Evolutionary conservation across 1,140 invertebrate genomes (phyloP), one percentile per base, ranked within the genome.

Genomic region (Gonatopus flavifemur): DNA sequence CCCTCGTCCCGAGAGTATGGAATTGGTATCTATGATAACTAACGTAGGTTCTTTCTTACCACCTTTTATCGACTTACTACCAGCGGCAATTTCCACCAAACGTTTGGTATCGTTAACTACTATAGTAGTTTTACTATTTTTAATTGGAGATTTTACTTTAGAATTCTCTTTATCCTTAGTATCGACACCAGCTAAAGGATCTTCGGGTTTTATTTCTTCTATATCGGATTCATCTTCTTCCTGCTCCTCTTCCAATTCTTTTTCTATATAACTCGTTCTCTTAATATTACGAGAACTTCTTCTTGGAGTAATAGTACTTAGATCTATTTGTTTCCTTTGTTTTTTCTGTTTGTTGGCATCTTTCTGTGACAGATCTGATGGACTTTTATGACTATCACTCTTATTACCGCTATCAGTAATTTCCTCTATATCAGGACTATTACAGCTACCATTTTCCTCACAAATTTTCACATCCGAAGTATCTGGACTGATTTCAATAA

Each of bases 11-110:
- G 83, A 83, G 28, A 87, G 65, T 57, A 87, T 86, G 9, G 85
- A 85, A 79, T 89, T 88, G 3, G 87, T 88, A 62, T 90, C 88
- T 48, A 90, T 88, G 39, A 90, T 88, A 20, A 90, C 88, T 57
- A 90, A 76, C 2, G 87, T 89, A 2, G 87, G 86, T 66, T 89
- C 86, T 57, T 88, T 89, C 57, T 88, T 86, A 3, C 82, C 81
- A 40, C 80, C 81, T 42, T 81, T 78, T 1, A 69, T 57, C 2
- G 62, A 67, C 58, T 81, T 82, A 44, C 79, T 81, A 25, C 81
- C 80, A 36, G 80, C 74, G 6, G 85, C 86, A 52, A 89, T 87
- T 69, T 88, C 85, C 9, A 87, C 85, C 39, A 88, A 72, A 31
- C 84, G 79, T 71, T 88, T 89, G 1, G 87, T 87, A 60, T 89